Evolutionary conservation across 2,888 invertebrate species (phyloP).

Genomic region (Parthenolecanium corni): DNA sequence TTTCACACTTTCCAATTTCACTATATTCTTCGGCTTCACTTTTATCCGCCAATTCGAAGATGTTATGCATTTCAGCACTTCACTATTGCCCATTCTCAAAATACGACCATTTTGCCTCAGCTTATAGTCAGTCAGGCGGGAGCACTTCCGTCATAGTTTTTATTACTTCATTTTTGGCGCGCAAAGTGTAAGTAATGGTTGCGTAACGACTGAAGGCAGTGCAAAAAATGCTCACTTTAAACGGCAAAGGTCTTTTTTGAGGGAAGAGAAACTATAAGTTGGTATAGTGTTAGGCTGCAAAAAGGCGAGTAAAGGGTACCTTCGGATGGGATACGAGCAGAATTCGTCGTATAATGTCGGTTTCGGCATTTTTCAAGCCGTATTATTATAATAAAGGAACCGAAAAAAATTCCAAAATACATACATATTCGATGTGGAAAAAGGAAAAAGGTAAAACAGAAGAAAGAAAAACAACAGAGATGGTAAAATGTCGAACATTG

Average conservation of each 20-base stretch:
- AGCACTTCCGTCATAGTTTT: background rate
- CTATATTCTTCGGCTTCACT: no score
- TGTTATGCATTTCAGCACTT: no score
- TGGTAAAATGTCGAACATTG: conserved; percentile 14
- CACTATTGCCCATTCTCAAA: background rate
- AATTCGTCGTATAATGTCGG: conserved; percentile 11
- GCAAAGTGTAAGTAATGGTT: conserved; percentile 21
- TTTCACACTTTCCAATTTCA: no score
- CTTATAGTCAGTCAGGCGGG: background rate
- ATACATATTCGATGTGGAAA: background rate
- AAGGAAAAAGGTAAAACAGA: no score
- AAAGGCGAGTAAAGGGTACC: background rate
- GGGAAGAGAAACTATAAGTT: background rate
- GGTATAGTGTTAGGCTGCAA: conserved; percentile 1
- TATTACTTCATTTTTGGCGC: conserved; percentile 22
- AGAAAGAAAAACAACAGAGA: background rate
- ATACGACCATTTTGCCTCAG: background rate
- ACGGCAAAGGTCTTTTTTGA: conserved; percentile 11
- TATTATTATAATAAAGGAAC: conserved; percentile 19
- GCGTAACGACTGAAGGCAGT: background rate
- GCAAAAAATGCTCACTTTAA: background rate
- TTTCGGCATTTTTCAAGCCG: conserved; percentile 14
- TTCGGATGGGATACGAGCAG: no score
- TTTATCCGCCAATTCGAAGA: no score
- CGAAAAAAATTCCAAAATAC: background rate